Percentiles rank a stretch among this genome's conserved stretches.
Conservation (phyloP, 1,140 invertebrate species). For the Drosophila insularis region DNA sequence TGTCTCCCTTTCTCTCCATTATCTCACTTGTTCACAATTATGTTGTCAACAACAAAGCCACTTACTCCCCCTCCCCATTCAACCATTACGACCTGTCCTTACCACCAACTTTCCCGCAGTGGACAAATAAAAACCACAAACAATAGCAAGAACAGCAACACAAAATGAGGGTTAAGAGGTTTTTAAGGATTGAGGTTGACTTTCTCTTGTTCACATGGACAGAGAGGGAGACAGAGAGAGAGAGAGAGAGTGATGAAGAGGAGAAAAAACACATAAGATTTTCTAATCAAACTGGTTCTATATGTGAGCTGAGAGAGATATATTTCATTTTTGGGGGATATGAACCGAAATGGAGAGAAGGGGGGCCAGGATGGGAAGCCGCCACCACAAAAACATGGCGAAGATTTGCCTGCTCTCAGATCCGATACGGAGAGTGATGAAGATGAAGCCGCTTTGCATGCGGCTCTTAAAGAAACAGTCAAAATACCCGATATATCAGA, state of each 20-base stretch:
- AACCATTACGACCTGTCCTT: background rate
- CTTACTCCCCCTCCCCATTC: background rate
- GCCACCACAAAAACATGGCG: background rate
- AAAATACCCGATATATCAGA: constrained; percentile 35
- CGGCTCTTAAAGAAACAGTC: constrained; percentile 49
- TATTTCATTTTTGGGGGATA: background rate
- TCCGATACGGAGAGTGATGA: constrained; percentile 18
- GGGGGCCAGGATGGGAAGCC: constrained; percentile 13
- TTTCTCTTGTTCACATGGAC: background rate
- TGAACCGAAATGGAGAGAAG: background rate
- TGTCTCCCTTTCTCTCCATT: background rate
- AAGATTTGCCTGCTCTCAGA: background rate
- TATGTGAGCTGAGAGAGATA: constrained; percentile 22
- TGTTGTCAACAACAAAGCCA: constrained; percentile 59
- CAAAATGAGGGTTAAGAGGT: constrained; percentile 55
- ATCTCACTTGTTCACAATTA: constrained; percentile 47
- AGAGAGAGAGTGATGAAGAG: background rate
- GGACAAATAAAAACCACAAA: constrained; percentile 53
- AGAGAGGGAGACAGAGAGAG: background rate
- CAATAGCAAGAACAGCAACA: constrained; percentile 40
- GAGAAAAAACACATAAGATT: constrained; percentile 42
- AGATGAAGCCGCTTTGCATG: constrained; percentile 43
- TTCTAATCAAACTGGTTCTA: constrained; percentile 55
- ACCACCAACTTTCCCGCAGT: constrained; percentile 19
- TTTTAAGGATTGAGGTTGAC: constrained; percentile 3